Percentiles rank a stretch among this genome's conserved stretches.
These are phyloP conservation scores for Agrotis exclamationis DNA, from an alignment of 2,888 invertebrate species.

Conservation along the genomic window DNA sequence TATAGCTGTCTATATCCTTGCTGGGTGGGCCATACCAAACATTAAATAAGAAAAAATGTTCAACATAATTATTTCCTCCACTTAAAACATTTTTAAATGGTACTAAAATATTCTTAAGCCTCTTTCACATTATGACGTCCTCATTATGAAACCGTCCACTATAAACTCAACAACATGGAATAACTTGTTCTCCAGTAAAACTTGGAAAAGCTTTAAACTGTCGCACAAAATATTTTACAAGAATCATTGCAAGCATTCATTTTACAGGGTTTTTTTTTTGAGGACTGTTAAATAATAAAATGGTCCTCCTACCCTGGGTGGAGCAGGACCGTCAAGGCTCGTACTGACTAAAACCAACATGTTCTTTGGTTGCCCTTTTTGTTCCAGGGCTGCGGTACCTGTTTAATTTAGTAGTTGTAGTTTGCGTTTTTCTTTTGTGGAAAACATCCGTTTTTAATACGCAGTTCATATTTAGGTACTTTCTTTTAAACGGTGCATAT, in stretches of 20 bases:
- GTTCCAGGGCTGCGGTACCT: not conserved
- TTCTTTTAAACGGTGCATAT: not conserved
- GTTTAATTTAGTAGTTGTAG: slow-evolving; percentile 20
- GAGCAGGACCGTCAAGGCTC: too few relatives aligned
- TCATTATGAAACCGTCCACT: slow-evolving; percentile 56
- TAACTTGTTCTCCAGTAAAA: slow-evolving; percentile 51
- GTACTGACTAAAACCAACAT: too few relatives aligned
- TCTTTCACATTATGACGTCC: slow-evolving; percentile 43
- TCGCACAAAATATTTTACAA: slow-evolving; percentile 39
- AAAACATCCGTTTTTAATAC: not conserved
- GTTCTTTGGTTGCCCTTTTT: too few relatives aligned
- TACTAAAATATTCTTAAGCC: slow-evolving; percentile 31
- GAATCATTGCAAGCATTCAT: slow-evolving; percentile 18
- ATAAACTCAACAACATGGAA: slow-evolving; percentile 62
- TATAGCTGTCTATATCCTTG: too few relatives aligned
- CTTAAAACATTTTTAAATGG: slow-evolving; percentile 41
- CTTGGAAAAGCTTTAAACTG: slow-evolving; percentile 42
- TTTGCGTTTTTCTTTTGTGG: not conserved
- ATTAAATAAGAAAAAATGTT: slow-evolving; percentile 22
- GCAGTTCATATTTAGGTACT: not conserved
- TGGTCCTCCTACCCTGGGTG: too few relatives aligned
- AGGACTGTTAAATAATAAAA: too few relatives aligned
- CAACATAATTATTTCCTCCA: slow-evolving; percentile 21
- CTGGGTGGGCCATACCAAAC: too few relatives aligned
- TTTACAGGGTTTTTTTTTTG: slow-evolving; percentile 23